Evolutionary conservation across 2,797 vertebrate species (phyloP).

Genomic region (Rousettus madagascariensis): DNA sequence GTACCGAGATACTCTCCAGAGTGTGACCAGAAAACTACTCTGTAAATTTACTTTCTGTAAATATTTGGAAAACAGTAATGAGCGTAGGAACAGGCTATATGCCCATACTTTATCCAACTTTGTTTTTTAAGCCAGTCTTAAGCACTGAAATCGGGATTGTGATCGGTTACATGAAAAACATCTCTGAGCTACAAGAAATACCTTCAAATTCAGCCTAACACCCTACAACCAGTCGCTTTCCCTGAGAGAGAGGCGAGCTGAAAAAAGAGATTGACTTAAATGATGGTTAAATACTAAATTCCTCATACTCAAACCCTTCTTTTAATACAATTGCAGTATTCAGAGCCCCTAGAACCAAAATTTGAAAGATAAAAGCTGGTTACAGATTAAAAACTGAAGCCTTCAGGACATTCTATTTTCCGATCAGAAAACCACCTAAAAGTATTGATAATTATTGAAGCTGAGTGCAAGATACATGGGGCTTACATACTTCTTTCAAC

Average conservation of each 20-base stretch:
- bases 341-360: not conserved
- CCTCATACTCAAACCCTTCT: not conserved
- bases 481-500: conserved; percentile 7
- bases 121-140: not conserved
- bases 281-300: not conserved
- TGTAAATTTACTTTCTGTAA: not conserved
- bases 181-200: not conserved
- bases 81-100: not conserved
- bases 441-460: not conserved
- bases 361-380: conserved; percentile 38
- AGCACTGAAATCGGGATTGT: not conserved
- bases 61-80: conserved; percentile 25
- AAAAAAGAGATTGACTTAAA: not conserved
- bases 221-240: not conserved
- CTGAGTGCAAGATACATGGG: not conserved
- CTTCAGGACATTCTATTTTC: not conserved
- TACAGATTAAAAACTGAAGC: not conserved
- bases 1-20: not conserved
- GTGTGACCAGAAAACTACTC: not conserved
- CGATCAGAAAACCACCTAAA: not conserved
- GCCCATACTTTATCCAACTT: not conserved
- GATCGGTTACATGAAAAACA: not conserved
- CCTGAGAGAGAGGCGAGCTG: not conserved
- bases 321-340: not conserved
- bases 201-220: not conserved